A percentile compares a stretch with the other conserved stretches of the same genome.
These are phyloP conservation scores for Dilophus febrilis DNA, from an alignment of 2,888 invertebrate genomes.

Conservation along the genomic window DNA sequence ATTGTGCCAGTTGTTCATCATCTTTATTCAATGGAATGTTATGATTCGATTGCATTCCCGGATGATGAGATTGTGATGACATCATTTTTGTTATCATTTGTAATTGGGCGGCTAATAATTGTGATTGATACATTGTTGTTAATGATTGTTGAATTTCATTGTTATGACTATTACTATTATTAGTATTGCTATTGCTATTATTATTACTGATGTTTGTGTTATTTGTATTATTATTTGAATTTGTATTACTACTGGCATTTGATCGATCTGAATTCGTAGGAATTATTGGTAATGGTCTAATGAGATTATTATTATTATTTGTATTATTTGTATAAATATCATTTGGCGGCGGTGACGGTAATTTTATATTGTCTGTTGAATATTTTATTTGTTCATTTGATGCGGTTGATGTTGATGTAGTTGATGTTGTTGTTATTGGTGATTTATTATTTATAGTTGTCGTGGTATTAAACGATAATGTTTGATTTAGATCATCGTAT, in stretches of 20 bases:
- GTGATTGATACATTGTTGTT: constrained; percentile 26
- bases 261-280: neutral
- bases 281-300: neutral
- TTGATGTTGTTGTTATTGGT: too few species aligned
- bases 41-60: constrained; percentile 29
- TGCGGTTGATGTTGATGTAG: neutral
- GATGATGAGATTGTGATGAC: constrained; percentile 53
- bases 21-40: too few species aligned
- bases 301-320: neutral
- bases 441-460: too few species aligned
- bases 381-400: neutral
- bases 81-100: constrained; percentile 41
- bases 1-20: constrained; percentile 35
- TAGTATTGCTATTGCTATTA: neutral
- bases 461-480: too few species aligned
- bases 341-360: neutral
- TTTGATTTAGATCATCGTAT: too few species aligned
- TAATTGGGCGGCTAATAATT: constrained; percentile 58
- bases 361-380: too few species aligned
- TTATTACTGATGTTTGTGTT: neutral
- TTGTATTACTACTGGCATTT: too few species aligned
- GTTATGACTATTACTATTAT: too few species aligned
- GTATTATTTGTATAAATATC: neutral
- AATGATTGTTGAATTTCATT: neutral
- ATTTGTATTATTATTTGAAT: too few species aligned